These are phyloP conservation scores for Peucedramus taeniatus DNA, from an alignment of 2,113 vertebrate species.

Conservation along the genomic window DNA sequence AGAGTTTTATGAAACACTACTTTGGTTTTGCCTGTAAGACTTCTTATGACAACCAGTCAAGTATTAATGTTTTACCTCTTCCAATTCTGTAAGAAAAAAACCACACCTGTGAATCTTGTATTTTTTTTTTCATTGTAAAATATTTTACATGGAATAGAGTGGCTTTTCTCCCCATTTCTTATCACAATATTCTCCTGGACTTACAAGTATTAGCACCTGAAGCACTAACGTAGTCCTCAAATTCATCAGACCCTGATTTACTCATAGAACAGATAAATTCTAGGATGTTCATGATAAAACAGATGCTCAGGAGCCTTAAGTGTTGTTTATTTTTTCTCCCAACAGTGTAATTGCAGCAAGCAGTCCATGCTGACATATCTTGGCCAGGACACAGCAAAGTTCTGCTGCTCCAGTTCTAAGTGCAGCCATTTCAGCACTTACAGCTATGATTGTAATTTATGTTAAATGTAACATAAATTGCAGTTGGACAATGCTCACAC, in stretches of 20 bases:
- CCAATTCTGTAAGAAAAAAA: not conserved
- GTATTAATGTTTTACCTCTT: not conserved
- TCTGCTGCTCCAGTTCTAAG: not conserved
- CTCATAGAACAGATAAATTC: not conserved
- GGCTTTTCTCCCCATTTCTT: accelerated
- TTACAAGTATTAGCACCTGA: not conserved
- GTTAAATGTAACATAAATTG: not conserved
- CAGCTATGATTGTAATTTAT: no score
- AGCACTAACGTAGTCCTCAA: not conserved
- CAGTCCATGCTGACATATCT: not conserved
- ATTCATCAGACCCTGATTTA: not conserved
- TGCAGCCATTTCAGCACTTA: not conserved
- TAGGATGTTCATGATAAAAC: not conserved
- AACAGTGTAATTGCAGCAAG: not conserved
- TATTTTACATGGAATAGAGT: not conserved
- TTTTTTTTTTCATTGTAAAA: not conserved
- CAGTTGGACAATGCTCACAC: not conserved
- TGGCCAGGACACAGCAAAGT: not conserved
- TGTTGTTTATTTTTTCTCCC: not conserved
- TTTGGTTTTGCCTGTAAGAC: not conserved
- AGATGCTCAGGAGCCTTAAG: not conserved
- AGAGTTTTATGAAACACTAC: not conserved
- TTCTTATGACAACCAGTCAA: not conserved
- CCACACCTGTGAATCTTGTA: not conserved
- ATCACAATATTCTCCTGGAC: not conserved